A percentile compares a stretch with the other conserved stretches of the same genome.
These are phyloP conservation scores for Platycheirus rosarum DNA, from an alignment of 2,888 invertebrate species.

Conservation along the genomic window DNA sequence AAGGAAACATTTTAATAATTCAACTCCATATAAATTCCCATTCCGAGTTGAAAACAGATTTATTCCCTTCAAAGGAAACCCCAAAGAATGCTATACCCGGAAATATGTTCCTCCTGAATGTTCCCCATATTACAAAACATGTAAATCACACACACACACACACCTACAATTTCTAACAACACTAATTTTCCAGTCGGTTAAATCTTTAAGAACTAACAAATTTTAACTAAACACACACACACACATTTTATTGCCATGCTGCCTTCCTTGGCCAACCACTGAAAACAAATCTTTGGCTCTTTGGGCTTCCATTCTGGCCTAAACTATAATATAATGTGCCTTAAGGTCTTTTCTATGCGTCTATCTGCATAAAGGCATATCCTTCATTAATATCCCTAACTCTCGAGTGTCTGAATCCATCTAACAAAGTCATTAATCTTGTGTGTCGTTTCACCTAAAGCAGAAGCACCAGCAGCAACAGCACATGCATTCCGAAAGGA, in stretches of 20 bases:
- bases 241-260: constrained; percentile 60
- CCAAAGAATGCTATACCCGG: constrained; percentile 35
- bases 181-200: constrained; percentile 45
- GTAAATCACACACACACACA: too few species aligned
- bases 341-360: constrained; percentile 46
- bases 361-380: constrained; percentile 71
- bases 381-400: constrained; percentile 72
- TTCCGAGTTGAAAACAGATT: constrained; percentile 9
- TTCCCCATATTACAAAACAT: background rate
- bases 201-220: constrained; percentile 52
- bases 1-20: constrained; percentile 5
- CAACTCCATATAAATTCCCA: background rate
- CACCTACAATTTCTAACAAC: constrained; percentile 29
- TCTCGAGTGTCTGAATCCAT: constrained; percentile 62
- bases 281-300: constrained; percentile 47
- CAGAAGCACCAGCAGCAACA: constrained; percentile 1
- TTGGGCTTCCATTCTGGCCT: background rate
- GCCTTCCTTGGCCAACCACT: constrained; percentile 57
- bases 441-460: constrained; percentile 51
- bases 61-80: constrained; percentile 15
- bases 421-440: constrained; percentile 71
- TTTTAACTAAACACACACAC: constrained; percentile 62
- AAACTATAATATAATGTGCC: background rate
- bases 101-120: constrained; percentile 18
- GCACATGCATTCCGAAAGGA: constrained; percentile 43